Evolutionary conservation across 1,140 invertebrate species (phyloP), one percentile per base, ranked within the genome.

Genomic region (Nasonia vitripennis): DNA sequence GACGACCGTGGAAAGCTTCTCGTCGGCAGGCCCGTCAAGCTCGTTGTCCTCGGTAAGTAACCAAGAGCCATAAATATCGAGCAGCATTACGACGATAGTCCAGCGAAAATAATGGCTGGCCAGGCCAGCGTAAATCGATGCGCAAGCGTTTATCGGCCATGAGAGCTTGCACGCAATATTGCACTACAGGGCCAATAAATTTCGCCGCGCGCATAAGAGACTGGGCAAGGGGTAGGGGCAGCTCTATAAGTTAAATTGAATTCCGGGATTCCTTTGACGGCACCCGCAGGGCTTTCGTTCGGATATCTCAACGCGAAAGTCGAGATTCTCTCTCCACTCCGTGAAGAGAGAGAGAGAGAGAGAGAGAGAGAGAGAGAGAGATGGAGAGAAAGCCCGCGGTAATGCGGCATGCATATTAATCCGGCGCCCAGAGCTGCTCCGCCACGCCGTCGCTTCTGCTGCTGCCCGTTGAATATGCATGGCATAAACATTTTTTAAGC

Each of bases 11-110:
- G 94, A 37, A 94, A 95, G 78, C 92, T 95, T 10, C 94, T 95
- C 75, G 94, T 93, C 67, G 95, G 95, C 48, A 94, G 94, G 89
- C 95, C 95, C 10, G 94, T 96, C 68, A 95, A 95, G 87, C 93
- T 96, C 83, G 94, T 96, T 62, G 95, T 96, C 81, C 93, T 96
- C 83, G 95, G 95, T 96, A 90, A 95, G 95, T 94, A 37, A 37
- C 34, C 9, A 7, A 11, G 27, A 27, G 41, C 41, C 3, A 79
- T 79, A 79, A 67, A 68, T 20, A 79, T 34, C 0, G 9, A 31
- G n/a, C 34, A 12, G 62, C 55, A 67, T 11, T 62, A 27, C 48
- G 51, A 45, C 9, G 41, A 45, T 45, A 45, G 41, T 2, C 41
- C 9, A 10, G 7, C 31, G 62, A 73, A 73, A 73, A 68, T 68